These are phyloP conservation scores for Leptosomus discolor DNA, from an alignment of 2,113 vertebrate species.

Conservation along the genomic window DNA sequence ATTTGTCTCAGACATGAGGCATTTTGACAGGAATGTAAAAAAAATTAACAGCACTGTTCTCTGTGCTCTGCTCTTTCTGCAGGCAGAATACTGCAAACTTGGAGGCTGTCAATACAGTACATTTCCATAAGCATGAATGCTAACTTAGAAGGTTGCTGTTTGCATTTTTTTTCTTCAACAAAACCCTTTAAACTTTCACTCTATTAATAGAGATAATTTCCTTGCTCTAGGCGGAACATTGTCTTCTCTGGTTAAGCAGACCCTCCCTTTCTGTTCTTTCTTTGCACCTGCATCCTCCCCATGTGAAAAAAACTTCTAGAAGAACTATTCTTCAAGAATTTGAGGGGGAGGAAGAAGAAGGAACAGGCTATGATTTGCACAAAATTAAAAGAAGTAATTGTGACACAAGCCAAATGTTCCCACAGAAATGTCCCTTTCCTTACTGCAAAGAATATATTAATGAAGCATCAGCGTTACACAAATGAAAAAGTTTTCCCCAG, in stretches of 20 bases:
- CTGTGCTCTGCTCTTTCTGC: neutral
- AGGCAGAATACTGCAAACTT: neutral
- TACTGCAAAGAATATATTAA: neutral
- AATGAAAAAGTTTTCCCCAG: neutral
- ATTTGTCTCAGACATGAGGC: neutral
- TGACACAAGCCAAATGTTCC: neutral
- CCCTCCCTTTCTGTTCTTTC: neutral
- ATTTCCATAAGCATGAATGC: neutral
- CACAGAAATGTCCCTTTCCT: neutral
- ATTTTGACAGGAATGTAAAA: neutral
- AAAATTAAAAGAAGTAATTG: conserved; percentile 4
- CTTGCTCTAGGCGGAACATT: neutral
- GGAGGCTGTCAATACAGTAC: neutral
- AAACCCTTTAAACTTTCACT: neutral
- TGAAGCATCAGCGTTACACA: neutral
- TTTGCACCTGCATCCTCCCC: neutral
- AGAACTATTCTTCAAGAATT: neutral
- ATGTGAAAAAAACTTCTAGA: neutral
- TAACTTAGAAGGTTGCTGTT: neutral
- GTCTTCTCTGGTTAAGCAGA: neutral
- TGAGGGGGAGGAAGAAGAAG: conserved; percentile 14
- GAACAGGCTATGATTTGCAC: neutral
- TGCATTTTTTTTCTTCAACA: neutral
- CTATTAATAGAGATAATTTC: conserved; percentile 4
- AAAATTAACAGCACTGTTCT: accelerated